Percentiles rank a stretch among this genome's conserved stretches.
phyloP scores from a whole-genome alignment of 2,888 invertebrate genomes.

The Hirtodrosophila alboralis region DNA sequence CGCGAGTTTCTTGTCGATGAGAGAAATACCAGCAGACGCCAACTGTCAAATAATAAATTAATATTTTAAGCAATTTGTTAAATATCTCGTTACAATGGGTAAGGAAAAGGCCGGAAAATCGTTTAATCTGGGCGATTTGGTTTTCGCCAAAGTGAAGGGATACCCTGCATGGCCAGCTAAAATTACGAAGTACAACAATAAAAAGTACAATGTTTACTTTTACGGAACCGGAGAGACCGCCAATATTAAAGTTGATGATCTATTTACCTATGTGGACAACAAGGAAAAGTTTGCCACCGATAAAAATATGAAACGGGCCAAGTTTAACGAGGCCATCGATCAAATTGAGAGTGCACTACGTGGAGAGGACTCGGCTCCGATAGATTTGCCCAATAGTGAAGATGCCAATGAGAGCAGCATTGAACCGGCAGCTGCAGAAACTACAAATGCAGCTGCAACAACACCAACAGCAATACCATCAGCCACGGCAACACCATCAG shows the following conservation, averaged over 20 bases:
- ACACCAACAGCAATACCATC: slow-evolving; percentile 1
- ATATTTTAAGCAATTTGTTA: slow-evolving; percentile 4
- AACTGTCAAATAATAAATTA: slow-evolving; percentile 30
- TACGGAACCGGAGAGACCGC: slow-evolving; percentile 97
- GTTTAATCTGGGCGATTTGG: slow-evolving; percentile 93
- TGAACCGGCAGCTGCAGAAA: background rate
- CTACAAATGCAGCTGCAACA: no score
- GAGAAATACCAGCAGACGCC: slow-evolving; percentile 52
- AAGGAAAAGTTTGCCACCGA: slow-evolving; percentile 89
- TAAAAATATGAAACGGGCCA: slow-evolving; percentile 90
- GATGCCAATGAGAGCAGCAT: slow-evolving; percentile 18
- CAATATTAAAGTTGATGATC: slow-evolving; percentile 92
- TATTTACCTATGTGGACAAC: slow-evolving; percentile 92
- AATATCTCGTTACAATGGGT: slow-evolving; percentile 75
- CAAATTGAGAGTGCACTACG: slow-evolving; percentile 91
- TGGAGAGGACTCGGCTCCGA: slow-evolving; percentile 85
- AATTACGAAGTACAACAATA: slow-evolving; percentile 84
- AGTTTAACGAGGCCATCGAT: slow-evolving; percentile 93
- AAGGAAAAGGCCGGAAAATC: slow-evolving; percentile 86
- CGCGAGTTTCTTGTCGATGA: slow-evolving; percentile 55
- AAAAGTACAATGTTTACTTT: slow-evolving; percentile 94
- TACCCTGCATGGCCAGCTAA: slow-evolving; percentile 98
- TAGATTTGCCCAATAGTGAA: slow-evolving; percentile 74
- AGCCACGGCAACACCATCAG: no score
- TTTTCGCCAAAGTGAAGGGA: slow-evolving; percentile 98